Evolutionary conservation across 2,888 invertebrate genomes (phyloP).

Genomic region (Drosophila maculinotata): DNA sequence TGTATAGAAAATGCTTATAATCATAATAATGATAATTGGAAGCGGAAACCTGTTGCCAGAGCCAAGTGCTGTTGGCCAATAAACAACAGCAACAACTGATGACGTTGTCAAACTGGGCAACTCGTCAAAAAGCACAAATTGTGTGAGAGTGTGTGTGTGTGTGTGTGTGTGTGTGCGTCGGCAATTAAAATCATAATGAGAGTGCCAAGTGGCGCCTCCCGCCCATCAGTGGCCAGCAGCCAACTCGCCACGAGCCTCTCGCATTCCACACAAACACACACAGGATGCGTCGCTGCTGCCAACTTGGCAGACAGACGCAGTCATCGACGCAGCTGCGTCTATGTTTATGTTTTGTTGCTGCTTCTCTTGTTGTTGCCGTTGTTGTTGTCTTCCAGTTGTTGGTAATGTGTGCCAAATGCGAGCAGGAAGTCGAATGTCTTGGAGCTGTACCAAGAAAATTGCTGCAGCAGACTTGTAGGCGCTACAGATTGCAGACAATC

Average conservation of each 20-base stretch:
- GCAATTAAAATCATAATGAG: slow-evolving; percentile 81
- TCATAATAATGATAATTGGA: slow-evolving; percentile 67
- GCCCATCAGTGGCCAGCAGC: slow-evolving; percentile 67
- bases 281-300: slow-evolving; percentile 60
- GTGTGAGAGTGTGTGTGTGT: slow-evolving; percentile 8
- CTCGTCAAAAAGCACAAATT: slow-evolving; percentile 72
- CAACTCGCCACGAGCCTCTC: slow-evolving; percentile 62
- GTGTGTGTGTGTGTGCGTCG: slow-evolving; percentile 72
- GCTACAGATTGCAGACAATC: slow-evolving; percentile 80
- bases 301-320: slow-evolving; percentile 53
- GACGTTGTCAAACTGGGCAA: slow-evolving; percentile 80
- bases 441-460: slow-evolving; percentile 55
- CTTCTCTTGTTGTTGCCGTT: slow-evolving; percentile 2
- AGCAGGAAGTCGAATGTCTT: slow-evolving; percentile 49
- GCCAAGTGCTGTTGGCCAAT: slow-evolving; percentile 73
- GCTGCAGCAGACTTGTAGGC: slow-evolving; percentile 83
- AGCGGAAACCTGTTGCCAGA: slow-evolving; percentile 75
- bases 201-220: slow-evolving; percentile 65
- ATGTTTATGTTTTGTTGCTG: slow-evolving; percentile 53
- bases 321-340: slow-evolving; percentile 46
- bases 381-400: slow-evolving; percentile 39
- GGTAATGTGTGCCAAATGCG: slow-evolving; percentile 50
- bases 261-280: slow-evolving; percentile 57
- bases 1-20: slow-evolving; percentile 38
- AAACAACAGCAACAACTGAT: slow-evolving; percentile 59